phyloP scores from a whole-genome alignment of 2,113 vertebrate species.

The Mus spicilegus region DNA sequence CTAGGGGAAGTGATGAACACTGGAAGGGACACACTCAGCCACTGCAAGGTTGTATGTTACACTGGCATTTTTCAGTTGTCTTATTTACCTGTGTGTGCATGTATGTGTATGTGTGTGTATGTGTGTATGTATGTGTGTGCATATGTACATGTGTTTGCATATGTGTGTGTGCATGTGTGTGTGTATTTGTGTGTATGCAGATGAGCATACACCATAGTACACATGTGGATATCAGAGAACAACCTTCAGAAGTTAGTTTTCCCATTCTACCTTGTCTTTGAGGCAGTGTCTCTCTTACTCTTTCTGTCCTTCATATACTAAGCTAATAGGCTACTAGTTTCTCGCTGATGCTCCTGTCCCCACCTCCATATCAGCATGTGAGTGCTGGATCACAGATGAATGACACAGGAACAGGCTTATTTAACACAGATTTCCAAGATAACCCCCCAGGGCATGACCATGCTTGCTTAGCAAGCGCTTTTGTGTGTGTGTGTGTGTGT shows the following conservation, averaged over 20 bases:
- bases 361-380: not conserved
- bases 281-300: not conserved
- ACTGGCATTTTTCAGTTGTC: not conserved
- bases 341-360: not conserved
- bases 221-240: not conserved
- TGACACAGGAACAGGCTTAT: not conserved
- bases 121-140: not conserved
- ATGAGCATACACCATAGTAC: too few relatives aligned
- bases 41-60: not conserved
- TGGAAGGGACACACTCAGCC: not conserved
- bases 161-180: not conserved
- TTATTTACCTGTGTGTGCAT: too few relatives aligned
- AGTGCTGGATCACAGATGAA: not conserved
- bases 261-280: not conserved
- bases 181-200: too few relatives aligned
- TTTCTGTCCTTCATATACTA: not conserved
- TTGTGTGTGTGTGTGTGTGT: too few relatives aligned
- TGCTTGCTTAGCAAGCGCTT: not conserved
- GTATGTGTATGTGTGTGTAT: not conserved
- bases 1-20: not conserved
- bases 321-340: not conserved
- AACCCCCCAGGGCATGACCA: not conserved
- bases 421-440: not conserved
- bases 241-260: not conserved
- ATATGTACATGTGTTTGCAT: not conserved